Evolutionary conservation across 2,888 invertebrate genomes (phyloP).

Genomic region (Synergus japonicus): DNA sequence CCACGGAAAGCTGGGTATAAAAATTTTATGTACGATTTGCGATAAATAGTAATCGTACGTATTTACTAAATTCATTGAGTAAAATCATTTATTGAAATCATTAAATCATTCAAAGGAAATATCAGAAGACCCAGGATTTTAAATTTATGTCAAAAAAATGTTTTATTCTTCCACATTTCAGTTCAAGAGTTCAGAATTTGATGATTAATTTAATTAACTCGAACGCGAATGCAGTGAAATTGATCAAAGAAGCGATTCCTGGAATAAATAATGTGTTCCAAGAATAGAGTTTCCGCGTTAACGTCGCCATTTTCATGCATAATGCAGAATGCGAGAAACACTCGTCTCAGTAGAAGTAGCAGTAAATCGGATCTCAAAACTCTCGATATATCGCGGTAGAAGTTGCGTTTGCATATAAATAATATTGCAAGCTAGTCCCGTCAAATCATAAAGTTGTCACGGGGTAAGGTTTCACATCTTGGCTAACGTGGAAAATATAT

Average conservation of each 20-base stretch:
- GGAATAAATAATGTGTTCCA: conserved; percentile 49
- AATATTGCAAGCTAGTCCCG: conserved; percentile 64
- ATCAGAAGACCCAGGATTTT: too few relatives aligned
- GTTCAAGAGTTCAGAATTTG: neutral
- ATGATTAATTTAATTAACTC: neutral
- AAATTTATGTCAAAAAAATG: too few relatives aligned
- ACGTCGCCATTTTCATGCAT: conserved; percentile 64
- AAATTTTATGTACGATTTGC: neutral
- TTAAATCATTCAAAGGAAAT: too few relatives aligned
- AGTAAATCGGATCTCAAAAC: conserved; percentile 66
- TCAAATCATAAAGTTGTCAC: conserved; percentile 60
- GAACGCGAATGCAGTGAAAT: conserved; percentile 6
- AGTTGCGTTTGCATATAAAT: conserved; percentile 68
- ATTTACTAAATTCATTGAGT: neutral
- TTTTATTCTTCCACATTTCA: too few relatives aligned
- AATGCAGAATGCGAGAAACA: conserved; percentile 59
- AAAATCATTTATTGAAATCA: conserved; percentile 13
- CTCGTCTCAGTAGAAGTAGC: conserved; percentile 58
- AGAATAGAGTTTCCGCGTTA: conserved; percentile 64
- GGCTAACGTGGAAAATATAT: conserved; percentile 16
- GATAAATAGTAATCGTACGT: neutral
- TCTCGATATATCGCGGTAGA: conserved; percentile 56
- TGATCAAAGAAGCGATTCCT: conserved; percentile 44
- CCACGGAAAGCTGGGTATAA: neutral
- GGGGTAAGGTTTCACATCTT: conserved; percentile 25